A percentile compares a stretch with the other conserved stretches of the same genome.
These are phyloP conservation scores for Cistogaster globosa DNA, from an alignment of 2,888 invertebrate genomes.

Conservation along the genomic window DNA sequence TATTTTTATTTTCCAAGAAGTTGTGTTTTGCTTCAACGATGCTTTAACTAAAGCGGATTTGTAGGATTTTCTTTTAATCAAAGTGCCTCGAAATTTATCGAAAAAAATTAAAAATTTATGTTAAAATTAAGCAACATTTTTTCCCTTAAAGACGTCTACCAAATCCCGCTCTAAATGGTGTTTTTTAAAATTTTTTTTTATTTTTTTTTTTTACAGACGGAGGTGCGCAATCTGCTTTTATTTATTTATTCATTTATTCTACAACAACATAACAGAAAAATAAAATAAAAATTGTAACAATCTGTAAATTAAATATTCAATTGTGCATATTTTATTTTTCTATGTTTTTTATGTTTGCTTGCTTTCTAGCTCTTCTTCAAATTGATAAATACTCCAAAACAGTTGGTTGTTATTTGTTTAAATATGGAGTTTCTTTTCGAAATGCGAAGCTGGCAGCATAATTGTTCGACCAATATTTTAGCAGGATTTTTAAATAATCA, in stretches of 20 bases:
- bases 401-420: constrained; percentile 46
- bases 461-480: too few species aligned
- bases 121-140: too few species aligned
- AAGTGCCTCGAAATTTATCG: too few species aligned
- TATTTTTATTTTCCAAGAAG: too few species aligned
- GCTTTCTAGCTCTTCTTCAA: constrained; percentile 11
- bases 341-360: constrained; percentile 7
- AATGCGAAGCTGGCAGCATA: too few species aligned
- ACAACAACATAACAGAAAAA: constrained; percentile 26
- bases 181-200: background rate
- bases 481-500: too few species aligned
- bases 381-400: constrained; percentile 53
- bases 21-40: too few species aligned
- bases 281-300: constrained; percentile 33
- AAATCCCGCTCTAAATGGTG: background rate
- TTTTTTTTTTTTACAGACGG: background rate
- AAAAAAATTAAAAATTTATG: too few species aligned
- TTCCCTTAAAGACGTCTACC: too few species aligned
- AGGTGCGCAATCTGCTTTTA: constrained; percentile 37
- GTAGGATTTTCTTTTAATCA: too few species aligned
- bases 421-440: background rate
- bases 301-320: constrained; percentile 60
- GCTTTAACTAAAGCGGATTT: too few species aligned
- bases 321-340: constrained; percentile 56
- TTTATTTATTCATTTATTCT: constrained; percentile 43